A percentile compares a stretch with the other conserved stretches of the same genome.
These are phyloP conservation scores for Leptinotarsa tumamoca DNA, from an alignment of 2,888 invertebrate genomes.

Conservation along the genomic window DNA sequence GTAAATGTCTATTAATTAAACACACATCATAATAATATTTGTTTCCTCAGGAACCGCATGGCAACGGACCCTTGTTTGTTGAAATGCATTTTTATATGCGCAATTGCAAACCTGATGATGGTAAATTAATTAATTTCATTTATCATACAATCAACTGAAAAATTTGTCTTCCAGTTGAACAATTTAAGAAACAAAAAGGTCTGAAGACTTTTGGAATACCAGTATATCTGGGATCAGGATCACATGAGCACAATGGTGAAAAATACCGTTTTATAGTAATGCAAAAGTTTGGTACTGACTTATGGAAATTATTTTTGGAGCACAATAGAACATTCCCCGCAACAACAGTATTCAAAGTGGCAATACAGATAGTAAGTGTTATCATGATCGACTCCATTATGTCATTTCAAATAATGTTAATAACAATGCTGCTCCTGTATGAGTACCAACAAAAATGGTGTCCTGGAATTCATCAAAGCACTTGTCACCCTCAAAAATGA, in stretches of 20 bases:
- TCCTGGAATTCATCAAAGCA: no score
- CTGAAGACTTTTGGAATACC: slow-evolving; percentile 87
- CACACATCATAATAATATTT: slow-evolving; percentile 19
- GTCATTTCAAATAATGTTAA: background rate
- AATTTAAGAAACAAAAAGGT: slow-evolving; percentile 77
- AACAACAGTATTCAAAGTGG: slow-evolving; percentile 82
- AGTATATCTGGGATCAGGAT: slow-evolving; percentile 84
- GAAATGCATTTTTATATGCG: slow-evolving; percentile 92
- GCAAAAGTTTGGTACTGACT: slow-evolving; percentile 89
- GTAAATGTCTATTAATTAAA: slow-evolving; percentile 56
- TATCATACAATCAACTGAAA: background rate
- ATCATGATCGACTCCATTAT: background rate
- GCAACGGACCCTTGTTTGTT: slow-evolving; percentile 93
- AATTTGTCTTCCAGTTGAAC: slow-evolving; percentile 72
- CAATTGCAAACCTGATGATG: slow-evolving; percentile 78
- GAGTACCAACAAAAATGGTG: no score
- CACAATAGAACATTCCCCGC: slow-evolving; percentile 77
- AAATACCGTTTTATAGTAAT: slow-evolving; percentile 92
- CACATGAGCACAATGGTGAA: slow-evolving; percentile 78
- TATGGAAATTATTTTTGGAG: slow-evolving; percentile 81
- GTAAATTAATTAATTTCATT: slow-evolving; percentile 65
- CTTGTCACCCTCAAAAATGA: no score
- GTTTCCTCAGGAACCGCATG: slow-evolving; percentile 82
- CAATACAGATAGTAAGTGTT: slow-evolving; percentile 82
- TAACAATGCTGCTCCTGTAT: background rate